Conservation (phyloP, 1,140 invertebrate species). For the Apolygus lucorum region DNA sequence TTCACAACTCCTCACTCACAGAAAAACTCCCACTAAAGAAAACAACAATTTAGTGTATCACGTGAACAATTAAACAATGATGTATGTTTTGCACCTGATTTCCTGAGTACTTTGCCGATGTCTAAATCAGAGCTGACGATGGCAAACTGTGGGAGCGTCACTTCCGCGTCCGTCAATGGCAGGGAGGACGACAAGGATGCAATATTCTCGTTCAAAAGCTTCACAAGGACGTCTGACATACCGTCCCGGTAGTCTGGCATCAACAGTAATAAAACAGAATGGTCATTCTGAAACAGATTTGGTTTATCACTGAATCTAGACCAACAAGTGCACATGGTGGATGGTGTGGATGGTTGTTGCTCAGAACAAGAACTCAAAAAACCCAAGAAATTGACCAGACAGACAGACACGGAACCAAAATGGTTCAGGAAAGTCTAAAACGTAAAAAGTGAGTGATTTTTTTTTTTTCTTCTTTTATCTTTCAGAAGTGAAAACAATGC, state of each 20-base stretch:
- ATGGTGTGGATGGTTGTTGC: too few species aligned
- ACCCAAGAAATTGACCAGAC: background rate
- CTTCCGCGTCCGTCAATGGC: conserved; percentile 31
- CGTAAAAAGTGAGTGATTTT: too few species aligned
- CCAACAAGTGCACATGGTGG: too few species aligned
- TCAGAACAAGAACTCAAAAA: conserved; percentile 13
- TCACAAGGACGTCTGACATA: conserved; percentile 32
- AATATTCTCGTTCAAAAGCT: conserved; percentile 32
- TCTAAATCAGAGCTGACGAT: conserved; percentile 34
- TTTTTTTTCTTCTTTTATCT: too few species aligned
- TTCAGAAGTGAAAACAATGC: too few species aligned
- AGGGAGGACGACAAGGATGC: conserved; percentile 30
- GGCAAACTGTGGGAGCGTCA: conserved; percentile 37
- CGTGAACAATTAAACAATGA: too few species aligned
- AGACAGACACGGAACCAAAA: too few species aligned
- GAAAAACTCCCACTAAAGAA: too few species aligned
- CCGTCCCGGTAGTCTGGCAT: conserved; percentile 34
- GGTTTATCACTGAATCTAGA: too few species aligned
- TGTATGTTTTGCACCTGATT: conserved; percentile 33
- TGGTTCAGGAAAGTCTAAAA: too few species aligned
- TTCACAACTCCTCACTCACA: too few species aligned
- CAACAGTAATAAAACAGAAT: conserved; percentile 33
- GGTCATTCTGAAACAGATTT: conserved; percentile 33
- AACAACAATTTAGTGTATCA: too few species aligned
- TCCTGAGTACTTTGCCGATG: conserved; percentile 32